Evolutionary conservation across 1,140 invertebrate species (phyloP).

Genomic region (Arion vulgaris): DNA sequence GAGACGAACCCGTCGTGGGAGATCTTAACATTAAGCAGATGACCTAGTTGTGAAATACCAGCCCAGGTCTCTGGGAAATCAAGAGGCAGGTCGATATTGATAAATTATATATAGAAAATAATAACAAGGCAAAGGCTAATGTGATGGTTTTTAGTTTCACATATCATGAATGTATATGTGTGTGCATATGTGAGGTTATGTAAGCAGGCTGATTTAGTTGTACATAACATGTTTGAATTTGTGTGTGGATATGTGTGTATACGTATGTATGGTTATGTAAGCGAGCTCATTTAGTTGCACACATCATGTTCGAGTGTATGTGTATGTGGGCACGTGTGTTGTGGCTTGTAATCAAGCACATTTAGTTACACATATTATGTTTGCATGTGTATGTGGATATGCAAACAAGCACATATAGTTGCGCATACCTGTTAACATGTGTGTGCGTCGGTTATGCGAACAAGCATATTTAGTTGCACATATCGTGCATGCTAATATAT

Average conservation of each 20-base stretch:
- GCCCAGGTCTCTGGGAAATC: not conserved
- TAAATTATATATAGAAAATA: not conserved
- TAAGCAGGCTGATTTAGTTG: not conserved
- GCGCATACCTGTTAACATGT: too few relatives aligned
- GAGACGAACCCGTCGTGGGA: not conserved
- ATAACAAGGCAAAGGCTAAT: not conserved
- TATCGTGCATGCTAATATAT: too few relatives aligned
- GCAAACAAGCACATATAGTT: too few relatives aligned
- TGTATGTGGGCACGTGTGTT: too few relatives aligned
- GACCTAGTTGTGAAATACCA: not conserved
- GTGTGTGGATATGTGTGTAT: conserved; percentile 24
- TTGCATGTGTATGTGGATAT: too few relatives aligned
- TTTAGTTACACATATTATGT: too few relatives aligned
- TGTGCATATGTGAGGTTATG: not conserved
- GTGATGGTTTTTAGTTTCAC: not conserved
- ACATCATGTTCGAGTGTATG: too few relatives aligned
- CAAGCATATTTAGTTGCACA: too few relatives aligned
- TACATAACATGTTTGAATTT: not conserved
- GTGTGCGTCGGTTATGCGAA: not conserved
- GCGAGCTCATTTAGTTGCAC: too few relatives aligned
- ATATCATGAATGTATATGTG: not conserved
- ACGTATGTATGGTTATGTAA: not conserved
- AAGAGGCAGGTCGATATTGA: not conserved
- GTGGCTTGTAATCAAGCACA: too few relatives aligned
- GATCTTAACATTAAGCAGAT: not conserved